Evolutionary conservation across 23 tunicate species (phyloP).

Genomic region (Trididemnum miniatum): DNA sequence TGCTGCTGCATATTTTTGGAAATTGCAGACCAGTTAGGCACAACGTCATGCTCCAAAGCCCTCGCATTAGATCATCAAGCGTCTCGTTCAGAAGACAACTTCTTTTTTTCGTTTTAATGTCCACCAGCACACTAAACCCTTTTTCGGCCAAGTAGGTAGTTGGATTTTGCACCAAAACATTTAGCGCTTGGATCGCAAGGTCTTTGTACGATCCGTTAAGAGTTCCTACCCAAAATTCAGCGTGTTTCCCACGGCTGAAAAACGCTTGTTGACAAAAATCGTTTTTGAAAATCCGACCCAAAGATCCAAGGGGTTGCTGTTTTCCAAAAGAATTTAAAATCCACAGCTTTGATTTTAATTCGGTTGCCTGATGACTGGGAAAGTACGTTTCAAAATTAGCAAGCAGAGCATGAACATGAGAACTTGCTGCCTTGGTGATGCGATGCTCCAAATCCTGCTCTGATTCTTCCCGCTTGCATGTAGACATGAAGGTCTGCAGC

Average conservation of each 20-base stretch:
- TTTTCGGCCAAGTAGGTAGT: no score
- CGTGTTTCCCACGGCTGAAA: constrained; percentile 37
- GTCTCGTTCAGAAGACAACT: constrained; percentile 57
- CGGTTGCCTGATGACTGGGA: constrained; percentile 24
- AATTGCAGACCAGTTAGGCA: neutral
- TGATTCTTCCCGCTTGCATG: constrained; percentile 6
- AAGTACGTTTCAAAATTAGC: constrained; percentile 28
- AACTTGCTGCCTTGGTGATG: constrained; percentile 40
- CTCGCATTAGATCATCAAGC: constrained; percentile 52
- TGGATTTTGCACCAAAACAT: constrained; percentile 46
- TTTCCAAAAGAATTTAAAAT: constrained; percentile 33
- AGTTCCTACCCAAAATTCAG: no score
- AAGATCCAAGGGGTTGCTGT: no score
- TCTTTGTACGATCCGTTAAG: constrained; percentile 23
- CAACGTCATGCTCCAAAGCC: constrained; percentile 4
- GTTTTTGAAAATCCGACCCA: constrained; percentile 18
- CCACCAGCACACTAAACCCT: constrained; percentile 50
- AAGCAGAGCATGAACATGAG: constrained; percentile 32
- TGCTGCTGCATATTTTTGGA: neutral
- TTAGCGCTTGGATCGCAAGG: constrained; percentile 46
- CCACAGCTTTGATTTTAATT: constrained; percentile 48
- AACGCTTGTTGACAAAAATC: constrained; percentile 21
- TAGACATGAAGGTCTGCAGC: constrained; percentile 43
- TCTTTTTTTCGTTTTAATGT: constrained; percentile 48
- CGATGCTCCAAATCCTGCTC: constrained; percentile 35